A percentile compares a stretch with the other conserved stretches of the same genome.
Evolutionary conservation across 1,140 invertebrate species (phyloP).

Genomic region (Zaprionus gabonicus): DNA sequence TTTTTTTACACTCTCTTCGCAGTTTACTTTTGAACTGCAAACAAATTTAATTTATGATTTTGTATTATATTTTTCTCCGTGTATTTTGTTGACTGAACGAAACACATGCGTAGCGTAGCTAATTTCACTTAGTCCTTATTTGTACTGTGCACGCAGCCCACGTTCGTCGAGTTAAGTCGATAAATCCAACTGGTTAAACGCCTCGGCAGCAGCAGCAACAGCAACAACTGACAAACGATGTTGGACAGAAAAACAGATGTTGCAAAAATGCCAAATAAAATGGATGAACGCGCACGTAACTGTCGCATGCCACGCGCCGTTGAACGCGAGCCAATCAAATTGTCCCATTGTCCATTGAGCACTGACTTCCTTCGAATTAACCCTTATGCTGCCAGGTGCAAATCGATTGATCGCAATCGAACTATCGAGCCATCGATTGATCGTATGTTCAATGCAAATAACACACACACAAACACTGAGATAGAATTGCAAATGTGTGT

Average conservation of each 20-base stretch:
- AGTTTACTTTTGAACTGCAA: neutral
- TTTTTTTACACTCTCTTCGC: neutral
- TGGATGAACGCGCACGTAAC: constrained; percentile 37
- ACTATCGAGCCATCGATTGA: constrained; percentile 40
- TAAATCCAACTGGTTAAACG: constrained; percentile 38
- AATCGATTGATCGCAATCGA: constrained; percentile 7
- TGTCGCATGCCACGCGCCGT: constrained; percentile 41
- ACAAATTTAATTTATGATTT: neutral
- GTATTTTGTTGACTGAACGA: constrained; percentile 1
- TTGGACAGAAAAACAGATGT: constrained; percentile 62
- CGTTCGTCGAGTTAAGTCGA: constrained; percentile 8
- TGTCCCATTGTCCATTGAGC: constrained; percentile 8
- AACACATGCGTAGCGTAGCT: constrained; percentile 7
- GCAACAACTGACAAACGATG: neutral
- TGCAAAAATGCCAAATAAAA: constrained; percentile 68
- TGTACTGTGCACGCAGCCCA: constrained; percentile 5
- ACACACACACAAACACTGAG: constrained; percentile 34
- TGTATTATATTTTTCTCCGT: neutral
- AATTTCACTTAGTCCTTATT: constrained; percentile 13
- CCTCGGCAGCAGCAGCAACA: constrained; percentile 9
- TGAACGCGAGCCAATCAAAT: constrained; percentile 30
- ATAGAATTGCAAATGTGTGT: neutral
- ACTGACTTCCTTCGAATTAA: constrained; percentile 9
- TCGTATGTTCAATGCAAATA: constrained; percentile 42
- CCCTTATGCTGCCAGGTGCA: constrained; percentile 16